Conservation (phyloP, 2,888 invertebrate species). For the Litoditis marina region DNA sequence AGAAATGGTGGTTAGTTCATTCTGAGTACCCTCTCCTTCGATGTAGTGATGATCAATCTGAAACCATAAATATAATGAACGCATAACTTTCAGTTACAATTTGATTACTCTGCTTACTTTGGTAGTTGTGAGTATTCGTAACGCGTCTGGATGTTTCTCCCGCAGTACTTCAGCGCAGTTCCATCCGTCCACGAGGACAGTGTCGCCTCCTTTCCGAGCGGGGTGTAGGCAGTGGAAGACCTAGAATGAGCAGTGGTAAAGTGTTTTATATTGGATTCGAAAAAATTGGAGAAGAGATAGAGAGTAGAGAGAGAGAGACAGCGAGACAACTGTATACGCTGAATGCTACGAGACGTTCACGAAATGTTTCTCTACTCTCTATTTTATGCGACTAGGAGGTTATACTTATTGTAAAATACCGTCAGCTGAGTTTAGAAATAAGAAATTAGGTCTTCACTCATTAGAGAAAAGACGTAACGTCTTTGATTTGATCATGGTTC, state of each 20-base stretch:
- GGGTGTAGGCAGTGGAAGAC: constrained; percentile 70
- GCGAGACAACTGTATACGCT: too few species aligned
- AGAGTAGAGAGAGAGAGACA: too few species aligned
- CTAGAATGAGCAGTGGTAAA: constrained; percentile 63
- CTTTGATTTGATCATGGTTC: too few species aligned
- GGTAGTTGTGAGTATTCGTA: constrained; percentile 66
- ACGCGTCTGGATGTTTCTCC: constrained; percentile 67
- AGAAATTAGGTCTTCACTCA: too few species aligned
- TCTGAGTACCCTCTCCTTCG: constrained; percentile 40
- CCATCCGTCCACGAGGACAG: constrained; percentile 75
- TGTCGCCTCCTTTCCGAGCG: constrained; percentile 73
- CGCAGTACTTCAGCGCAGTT: constrained; percentile 68
- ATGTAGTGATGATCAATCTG: constrained; percentile 41
- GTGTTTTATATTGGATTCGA: too few species aligned
- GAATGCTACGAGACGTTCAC: too few species aligned
- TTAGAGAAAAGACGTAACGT: too few species aligned
- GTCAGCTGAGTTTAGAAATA: too few species aligned
- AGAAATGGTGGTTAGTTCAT: constrained; percentile 20
- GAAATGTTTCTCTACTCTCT: too few species aligned
- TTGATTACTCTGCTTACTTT: constrained; percentile 31
- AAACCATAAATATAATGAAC: not conserved
- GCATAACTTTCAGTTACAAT: constrained; percentile 27
- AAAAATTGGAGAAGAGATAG: too few species aligned
- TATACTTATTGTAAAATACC: too few species aligned
- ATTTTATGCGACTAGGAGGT: too few species aligned